Percentiles rank a stretch among this genome's conserved stretches.
phyloP scores from a whole-genome alignment of 2,797 vertebrate genomes.

The Poecilia picta region DNA sequence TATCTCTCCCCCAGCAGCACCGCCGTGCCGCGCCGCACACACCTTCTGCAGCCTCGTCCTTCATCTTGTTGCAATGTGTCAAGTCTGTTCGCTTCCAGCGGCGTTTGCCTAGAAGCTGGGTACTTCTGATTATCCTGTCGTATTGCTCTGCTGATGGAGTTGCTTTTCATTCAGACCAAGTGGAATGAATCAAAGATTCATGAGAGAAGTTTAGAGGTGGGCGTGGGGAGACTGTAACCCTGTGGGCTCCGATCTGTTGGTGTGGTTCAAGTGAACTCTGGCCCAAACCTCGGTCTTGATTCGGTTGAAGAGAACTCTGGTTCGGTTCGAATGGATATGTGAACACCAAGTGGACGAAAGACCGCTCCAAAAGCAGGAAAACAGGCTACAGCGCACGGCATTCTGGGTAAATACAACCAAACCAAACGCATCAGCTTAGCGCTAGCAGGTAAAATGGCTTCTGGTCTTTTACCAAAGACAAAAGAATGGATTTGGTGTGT shows the following conservation, averaged over 20 bases:
- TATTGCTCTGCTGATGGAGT: conserved; percentile 69
- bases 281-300: no score
- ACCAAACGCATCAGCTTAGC: neutral
- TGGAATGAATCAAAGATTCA: conserved; percentile 78
- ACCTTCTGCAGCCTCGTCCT: conserved; percentile 29
- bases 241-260: conserved; percentile 37
- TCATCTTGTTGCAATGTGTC: conserved; percentile 56
- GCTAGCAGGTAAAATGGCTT: no score
- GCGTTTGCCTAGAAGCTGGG: conserved; percentile 56
- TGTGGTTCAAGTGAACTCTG: conserved; percentile 14
- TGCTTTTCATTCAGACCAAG: conserved; percentile 64
- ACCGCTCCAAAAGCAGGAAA: neutral
- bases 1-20: conserved; percentile 56
- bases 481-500: no score
- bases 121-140: conserved; percentile 74
- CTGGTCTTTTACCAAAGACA: no score
- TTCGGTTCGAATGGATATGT: neutral
- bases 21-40: conserved; percentile 22
- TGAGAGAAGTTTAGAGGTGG: conserved; percentile 64
- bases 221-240: conserved; percentile 51
- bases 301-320: no score
- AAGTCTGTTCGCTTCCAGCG: conserved; percentile 47
- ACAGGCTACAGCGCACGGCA: neutral
- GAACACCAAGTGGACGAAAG: neutral
- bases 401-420: neutral